phyloP scores from a whole-genome alignment of 2,113 vertebrate genomes.

The Garra rufa region DNA sequence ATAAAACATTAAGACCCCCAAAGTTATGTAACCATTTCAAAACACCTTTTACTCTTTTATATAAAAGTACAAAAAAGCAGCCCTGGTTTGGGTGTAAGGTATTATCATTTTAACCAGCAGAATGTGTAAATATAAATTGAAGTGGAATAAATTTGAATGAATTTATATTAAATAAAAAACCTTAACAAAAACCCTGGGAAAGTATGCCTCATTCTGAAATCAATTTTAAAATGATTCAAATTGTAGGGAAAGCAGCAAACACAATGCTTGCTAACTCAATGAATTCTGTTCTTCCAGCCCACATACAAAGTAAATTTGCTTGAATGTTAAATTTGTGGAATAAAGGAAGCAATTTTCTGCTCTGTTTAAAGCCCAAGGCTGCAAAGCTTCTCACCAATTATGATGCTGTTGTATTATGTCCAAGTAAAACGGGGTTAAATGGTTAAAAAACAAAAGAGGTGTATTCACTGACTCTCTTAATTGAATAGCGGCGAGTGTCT shows the following conservation, averaged over 20 bases:
- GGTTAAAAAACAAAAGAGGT: neutral
- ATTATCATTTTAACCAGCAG: neutral
- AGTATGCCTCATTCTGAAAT: neutral
- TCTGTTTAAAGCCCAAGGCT: neutral
- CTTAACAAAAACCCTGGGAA: neutral
- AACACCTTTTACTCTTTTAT: too few species aligned
- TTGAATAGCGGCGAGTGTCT: neutral
- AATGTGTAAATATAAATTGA: neutral
- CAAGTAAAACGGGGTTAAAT: neutral
- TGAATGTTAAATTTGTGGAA: neutral
- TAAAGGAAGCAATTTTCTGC: neutral
- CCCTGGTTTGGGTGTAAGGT: neutral
- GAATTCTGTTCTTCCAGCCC: slow-evolving; percentile 5
- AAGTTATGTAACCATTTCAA: too few species aligned
- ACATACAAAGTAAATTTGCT: neutral
- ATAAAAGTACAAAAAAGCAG: neutral
- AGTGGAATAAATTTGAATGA: neutral
- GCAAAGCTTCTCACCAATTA: neutral
- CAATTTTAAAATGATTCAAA: neutral
- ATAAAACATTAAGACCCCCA: too few species aligned
- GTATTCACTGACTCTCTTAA: neutral
- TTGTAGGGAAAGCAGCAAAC: neutral
- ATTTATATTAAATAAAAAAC: neutral
- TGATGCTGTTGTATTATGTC: slow-evolving; percentile 8
- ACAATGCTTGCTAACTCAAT: slow-evolving; percentile 1